Evolutionary conservation across 2,888 invertebrate species (phyloP), one percentile per base, ranked within the genome.

Genomic region (Cantharis flavilabris): DNA sequence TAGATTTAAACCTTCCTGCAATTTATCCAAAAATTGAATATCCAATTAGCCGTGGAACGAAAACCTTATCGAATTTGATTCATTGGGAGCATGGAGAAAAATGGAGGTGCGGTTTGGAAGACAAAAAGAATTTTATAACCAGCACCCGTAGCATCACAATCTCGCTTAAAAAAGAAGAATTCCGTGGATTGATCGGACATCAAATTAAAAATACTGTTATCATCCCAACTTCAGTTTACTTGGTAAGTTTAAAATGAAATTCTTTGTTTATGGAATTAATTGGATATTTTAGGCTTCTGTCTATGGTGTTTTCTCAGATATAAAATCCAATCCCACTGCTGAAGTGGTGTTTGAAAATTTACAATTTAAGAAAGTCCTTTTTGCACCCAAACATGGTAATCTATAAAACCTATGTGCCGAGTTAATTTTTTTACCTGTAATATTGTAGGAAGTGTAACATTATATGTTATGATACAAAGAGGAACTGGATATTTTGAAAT

Each of bases 31-130:
- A 90, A 49, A 90, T 96, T 0, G 88, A 92, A 63, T 97, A 93
- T 88, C 98, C 98, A 0, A 98, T 98, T 3, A 94, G 96, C 0
- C 91, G 94, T 30, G 94, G 95, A 1, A 98, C 98, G 0, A 94
- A 96, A 0, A 95, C 95, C 92, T 90, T 98, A 67, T 91, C 96
- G 0, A 94, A 96, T 16, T 88, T 96, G 0, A 92, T 97, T 10
- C 92, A 92, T 79, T 98, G 98, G 98, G 97, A 98, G 84, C 98
- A 98, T 84, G 91, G 92, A 33, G 94, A 94, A 80, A 93, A 93
- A 79, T 96, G 95, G 95, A 90, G 93, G 69, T 85, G 86, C 14
- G 86, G 86, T 16, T 75, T 86, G 20, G 86, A 87, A 81, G 87
- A 87, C 14, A 86, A 86, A 76, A 79, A 86, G 4, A 85, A 85